A percentile compares a stretch with the other conserved stretches of the same genome.
Conservation (phyloP, 2,113 vertebrate species). For the Ptilonorhynchus violaceus region DNA sequence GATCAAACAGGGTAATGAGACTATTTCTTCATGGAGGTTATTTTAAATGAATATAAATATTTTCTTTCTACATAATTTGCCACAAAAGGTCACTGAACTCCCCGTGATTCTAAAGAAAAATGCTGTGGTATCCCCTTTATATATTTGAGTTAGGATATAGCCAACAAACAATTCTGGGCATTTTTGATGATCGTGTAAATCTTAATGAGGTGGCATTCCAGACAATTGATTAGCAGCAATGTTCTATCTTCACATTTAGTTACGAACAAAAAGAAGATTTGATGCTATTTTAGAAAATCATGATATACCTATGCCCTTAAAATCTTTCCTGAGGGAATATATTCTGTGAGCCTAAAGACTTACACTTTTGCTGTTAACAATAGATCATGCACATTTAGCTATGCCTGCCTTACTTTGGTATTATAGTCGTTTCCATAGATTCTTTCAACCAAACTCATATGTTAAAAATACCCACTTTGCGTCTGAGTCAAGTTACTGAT, state of each 20-base stretch:
- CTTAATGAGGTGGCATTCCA: conserved; percentile 75
- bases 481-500: conserved; percentile 51
- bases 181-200: conserved; percentile 75
- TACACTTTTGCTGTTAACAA: neutral
- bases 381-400: conserved; percentile 49
- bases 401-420: conserved; percentile 63
- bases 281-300: conserved; percentile 60
- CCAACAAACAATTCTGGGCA: conserved; percentile 74
- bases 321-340: conserved; percentile 52
- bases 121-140: conserved; percentile 75
- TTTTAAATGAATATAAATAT: conserved; percentile 92
- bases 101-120: conserved; percentile 81
- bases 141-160: conserved; percentile 74
- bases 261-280: conserved; percentile 66
- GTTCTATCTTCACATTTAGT: conserved; percentile 64
- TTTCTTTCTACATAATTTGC: conserved; percentile 90
- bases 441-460: neutral
- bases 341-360: conserved; percentile 22
- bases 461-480: conserved; percentile 43
- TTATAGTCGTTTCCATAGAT: conserved; percentile 51
- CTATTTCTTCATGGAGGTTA: conserved; percentile 85
- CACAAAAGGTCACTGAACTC: conserved; percentile 86
- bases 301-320: conserved; percentile 58
- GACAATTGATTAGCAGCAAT: conserved; percentile 71
- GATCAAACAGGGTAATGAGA: conserved; percentile 88